Conservation (phyloP, 2,888 invertebrate species). For the Tenthredo scrophulariae region DNA sequence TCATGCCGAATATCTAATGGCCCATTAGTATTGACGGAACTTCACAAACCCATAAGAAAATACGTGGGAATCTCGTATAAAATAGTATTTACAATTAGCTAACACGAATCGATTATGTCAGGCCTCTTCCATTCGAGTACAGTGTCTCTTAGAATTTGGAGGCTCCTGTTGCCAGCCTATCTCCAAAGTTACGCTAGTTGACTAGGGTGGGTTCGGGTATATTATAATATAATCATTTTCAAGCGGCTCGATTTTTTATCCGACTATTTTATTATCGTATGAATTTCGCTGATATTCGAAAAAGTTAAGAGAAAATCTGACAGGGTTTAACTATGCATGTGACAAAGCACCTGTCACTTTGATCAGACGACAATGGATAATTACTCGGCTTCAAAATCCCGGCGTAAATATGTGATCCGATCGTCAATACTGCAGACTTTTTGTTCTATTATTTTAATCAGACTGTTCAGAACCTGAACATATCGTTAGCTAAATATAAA, state of each 20-base stretch:
- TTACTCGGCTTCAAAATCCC: neutral
- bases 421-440: neutral
- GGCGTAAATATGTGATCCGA: too few relatives aligned
- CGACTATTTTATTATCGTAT: neutral
- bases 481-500: too few relatives aligned
- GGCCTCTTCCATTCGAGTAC: neutral
- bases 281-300: neutral
- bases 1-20: neutral
- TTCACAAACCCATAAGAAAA: neutral
- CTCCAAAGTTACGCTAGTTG: neutral
- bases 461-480: neutral
- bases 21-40: neutral
- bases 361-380: neutral
- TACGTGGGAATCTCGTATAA: neutral
- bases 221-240: too few relatives aligned
- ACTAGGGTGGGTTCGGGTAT: neutral
- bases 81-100: neutral
- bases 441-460: neutral
- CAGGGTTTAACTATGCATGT: neutral
- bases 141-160: neutral
- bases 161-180: neutral
- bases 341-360: neutral
- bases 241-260: neutral
- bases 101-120: neutral
- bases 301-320: neutral